These are phyloP conservation scores for Drosophila malerkotliana DNA, from an alignment of 1,140 invertebrate species.

Conservation along the genomic window DNA sequence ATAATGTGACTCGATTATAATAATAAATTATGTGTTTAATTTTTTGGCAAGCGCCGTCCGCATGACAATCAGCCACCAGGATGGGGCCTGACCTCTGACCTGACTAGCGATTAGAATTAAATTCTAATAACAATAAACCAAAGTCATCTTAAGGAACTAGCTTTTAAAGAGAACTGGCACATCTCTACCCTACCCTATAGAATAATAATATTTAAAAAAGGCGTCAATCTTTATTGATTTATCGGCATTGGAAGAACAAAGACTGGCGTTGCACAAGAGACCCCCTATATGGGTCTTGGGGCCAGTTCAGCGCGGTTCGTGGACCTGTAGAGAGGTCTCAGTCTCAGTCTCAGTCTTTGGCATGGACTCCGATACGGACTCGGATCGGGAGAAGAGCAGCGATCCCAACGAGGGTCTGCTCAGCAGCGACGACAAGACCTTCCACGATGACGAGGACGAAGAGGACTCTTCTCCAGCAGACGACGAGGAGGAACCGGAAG, in stretches of 20 bases:
- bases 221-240: constrained; percentile 77
- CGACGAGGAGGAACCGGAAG: constrained; percentile 35
- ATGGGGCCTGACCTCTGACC: constrained; percentile 21
- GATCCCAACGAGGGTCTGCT: constrained; percentile 73
- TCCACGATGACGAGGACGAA: constrained; percentile 56
- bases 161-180: too few species aligned
- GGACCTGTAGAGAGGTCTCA: constrained; percentile 21
- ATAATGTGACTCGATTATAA: constrained; percentile 49
- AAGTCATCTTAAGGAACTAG: too few species aligned
- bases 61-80: constrained; percentile 17
- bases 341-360: background rate
- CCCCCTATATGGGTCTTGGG: too few species aligned
- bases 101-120: background rate
- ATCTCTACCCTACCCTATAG: too few species aligned
- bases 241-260: constrained; percentile 35
- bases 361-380: constrained; percentile 62
- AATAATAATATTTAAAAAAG: constrained; percentile 10
- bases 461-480: constrained; percentile 56
- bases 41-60: constrained; percentile 39
- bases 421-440: constrained; percentile 72
- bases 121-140: too few species aligned
- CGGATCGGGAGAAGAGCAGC: constrained; percentile 70
- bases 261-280: background rate
- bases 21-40: constrained; percentile 50
- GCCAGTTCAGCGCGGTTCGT: constrained; percentile 41